Evolutionary conservation across 1,140 invertebrate species (phyloP), one percentile per base, ranked within the genome.

Genomic region (Aphidius ervi): DNA sequence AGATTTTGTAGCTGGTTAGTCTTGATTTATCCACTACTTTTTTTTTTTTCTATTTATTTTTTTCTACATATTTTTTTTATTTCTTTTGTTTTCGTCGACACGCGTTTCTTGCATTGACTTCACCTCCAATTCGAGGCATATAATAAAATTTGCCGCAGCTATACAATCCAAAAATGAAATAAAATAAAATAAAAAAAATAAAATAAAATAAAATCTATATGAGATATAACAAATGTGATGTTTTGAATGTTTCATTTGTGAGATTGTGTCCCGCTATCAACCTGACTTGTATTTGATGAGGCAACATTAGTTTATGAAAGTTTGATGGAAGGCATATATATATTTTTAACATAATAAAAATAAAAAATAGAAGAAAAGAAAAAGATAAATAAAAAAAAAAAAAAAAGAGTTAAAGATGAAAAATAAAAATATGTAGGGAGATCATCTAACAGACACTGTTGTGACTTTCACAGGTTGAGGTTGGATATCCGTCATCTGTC

Each of bases 381-480:
- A 43, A 49, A n/a, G 16, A 67, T 63, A 63, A 66, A 60, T 54
- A 63, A 37, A 58, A 64, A 62, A 60, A 63, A 61, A 62, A 55
- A 42, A 56, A 54, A 39, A 6, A 56, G 59, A 61, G 58, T 64
- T 52, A 61, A 62, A 55, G 48, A 63, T 5, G 41, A 16, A 8
- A 45, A 45, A 40, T 40, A 9, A 41, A 53, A 55, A n/a, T 49
- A 48, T 49, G 56, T 39, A 41, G 39, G 20, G 31, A 57, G n/a
- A 49, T 59, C 9, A 46, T 46, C 65, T 69, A 70, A 75, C 73
- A 73, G 75, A 75, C 74, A 74, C 70, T 77, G 74, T 74, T 77
- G 72, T 76, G 76, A 76, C 76, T 76, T 75, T 69, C 66, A 72
- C 70, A 68, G 72, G 73, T 74, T 75, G 75, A 77, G 74, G 69